phyloP scores from a whole-genome alignment of 2,797 vertebrate species.

The Zenarchopterus dispar region DNA sequence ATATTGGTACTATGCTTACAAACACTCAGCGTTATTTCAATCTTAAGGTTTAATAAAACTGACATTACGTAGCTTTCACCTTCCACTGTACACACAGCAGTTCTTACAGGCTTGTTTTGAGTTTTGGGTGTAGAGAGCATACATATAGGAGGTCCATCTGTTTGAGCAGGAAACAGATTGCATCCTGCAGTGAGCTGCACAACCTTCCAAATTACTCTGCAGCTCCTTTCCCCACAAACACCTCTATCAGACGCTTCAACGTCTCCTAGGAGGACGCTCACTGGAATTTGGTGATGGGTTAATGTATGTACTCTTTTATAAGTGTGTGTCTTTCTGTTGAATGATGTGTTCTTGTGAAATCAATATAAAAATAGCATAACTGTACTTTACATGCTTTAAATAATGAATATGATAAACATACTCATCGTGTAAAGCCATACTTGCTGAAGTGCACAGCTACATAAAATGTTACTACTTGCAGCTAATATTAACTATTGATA shows the following conservation, averaged over 20 bases:
- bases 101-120: slow-evolving; percentile 39
- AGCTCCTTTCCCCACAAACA: slow-evolving; percentile 47
- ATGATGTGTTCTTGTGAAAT: neutral
- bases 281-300: slow-evolving; percentile 43
- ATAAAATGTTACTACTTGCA: too few relatives aligned
- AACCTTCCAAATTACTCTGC: slow-evolving; percentile 70
- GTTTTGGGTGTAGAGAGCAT: slow-evolving; percentile 52
- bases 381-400: too few relatives aligned
- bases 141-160: slow-evolving; percentile 76
- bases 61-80: slow-evolving; percentile 10
- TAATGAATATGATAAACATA: neutral
- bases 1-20: too few relatives aligned
- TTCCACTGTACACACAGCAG: neutral
- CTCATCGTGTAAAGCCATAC: neutral
- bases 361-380: neutral
- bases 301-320: slow-evolving; percentile 22
- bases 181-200: slow-evolving; percentile 78
- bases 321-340: slow-evolving; percentile 1
- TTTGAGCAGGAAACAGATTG: slow-evolving; percentile 85
- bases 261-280: slow-evolving; percentile 41
- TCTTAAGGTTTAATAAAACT: slow-evolving; percentile 19
- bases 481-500: too few relatives aligned
- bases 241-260: slow-evolving; percentile 55
- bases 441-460: too few relatives aligned
- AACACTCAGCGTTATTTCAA: too few relatives aligned